Percentiles rank a stretch among this genome's conserved stretches.
Evolutionary conservation across 2,113 vertebrate species (phyloP).

Genomic region (Chlorodrepanis virens): DNA sequence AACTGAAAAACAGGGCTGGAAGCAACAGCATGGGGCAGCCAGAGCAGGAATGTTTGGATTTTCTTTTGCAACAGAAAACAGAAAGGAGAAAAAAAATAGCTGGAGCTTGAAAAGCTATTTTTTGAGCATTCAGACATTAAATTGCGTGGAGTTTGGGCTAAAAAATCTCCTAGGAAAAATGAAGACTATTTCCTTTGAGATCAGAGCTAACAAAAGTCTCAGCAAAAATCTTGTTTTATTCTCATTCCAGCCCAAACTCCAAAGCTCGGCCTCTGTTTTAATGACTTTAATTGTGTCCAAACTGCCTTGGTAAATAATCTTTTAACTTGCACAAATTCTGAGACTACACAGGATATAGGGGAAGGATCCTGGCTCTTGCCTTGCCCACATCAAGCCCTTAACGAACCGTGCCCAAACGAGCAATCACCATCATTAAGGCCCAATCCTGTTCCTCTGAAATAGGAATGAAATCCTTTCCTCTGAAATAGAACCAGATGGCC

Average conservation of each 20-base stretch:
- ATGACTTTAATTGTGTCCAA: background rate
- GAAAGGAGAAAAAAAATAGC: background rate
- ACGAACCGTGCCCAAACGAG: accelerated
- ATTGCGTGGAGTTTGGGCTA: background rate
- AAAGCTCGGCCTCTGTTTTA: background rate
- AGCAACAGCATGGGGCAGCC: background rate
- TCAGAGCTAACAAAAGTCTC: constrained; percentile 15
- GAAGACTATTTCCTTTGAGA: constrained; percentile 34
- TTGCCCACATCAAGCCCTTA: background rate
- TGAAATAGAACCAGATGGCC: background rate
- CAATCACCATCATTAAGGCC: background rate
- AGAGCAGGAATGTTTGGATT: background rate
- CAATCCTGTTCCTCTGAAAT: background rate
- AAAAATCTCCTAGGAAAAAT: background rate
- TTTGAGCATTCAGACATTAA: background rate
- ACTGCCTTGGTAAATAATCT: background rate
- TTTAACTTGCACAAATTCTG: background rate
- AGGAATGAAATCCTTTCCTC: background rate
- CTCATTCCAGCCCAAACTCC: background rate
- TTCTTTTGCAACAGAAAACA: background rate
- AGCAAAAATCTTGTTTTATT: background rate
- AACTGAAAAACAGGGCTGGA: background rate
- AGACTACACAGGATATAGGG: accelerated
- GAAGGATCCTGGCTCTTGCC: background rate
- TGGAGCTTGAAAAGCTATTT: background rate